These are phyloP conservation scores for Dendrolimus houi DNA, from an alignment of 2,888 invertebrate species.

Conservation along the genomic window DNA sequence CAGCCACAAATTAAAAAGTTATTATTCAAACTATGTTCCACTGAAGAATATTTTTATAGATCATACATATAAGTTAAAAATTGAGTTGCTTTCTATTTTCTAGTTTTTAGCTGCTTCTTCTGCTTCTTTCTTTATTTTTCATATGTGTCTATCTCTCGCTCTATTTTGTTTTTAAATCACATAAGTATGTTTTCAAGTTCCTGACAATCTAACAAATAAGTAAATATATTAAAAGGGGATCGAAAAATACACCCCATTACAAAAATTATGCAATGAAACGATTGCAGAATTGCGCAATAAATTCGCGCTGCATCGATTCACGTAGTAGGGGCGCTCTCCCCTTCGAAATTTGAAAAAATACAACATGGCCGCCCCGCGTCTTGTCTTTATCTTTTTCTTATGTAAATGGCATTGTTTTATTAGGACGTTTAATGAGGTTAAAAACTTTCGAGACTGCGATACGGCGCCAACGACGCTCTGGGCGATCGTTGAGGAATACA, in stretches of 20 bases:
- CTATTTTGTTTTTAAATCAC: too few relatives aligned
- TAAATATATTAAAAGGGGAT: slow-evolving; percentile 13
- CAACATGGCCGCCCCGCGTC: slow-evolving; percentile 64
- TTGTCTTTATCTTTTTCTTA: slow-evolving; percentile 75
- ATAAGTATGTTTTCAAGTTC: not conserved
- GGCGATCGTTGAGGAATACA: slow-evolving; percentile 36
- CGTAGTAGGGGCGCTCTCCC: slow-evolving; percentile 46
- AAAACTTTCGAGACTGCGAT: slow-evolving; percentile 56
- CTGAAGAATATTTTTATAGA: too few relatives aligned
- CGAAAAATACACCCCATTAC: slow-evolving; percentile 25
- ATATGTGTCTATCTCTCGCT: too few relatives aligned
- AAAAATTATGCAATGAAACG: slow-evolving; percentile 62
- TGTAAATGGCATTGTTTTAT: slow-evolving; percentile 61
- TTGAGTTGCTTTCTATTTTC: too few relatives aligned
- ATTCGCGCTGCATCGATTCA: slow-evolving; percentile 51
- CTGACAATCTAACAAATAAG: slow-evolving; percentile 9
- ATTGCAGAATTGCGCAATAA: slow-evolving; percentile 57
- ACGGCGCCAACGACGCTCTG: slow-evolving; percentile 32
- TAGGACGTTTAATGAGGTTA: slow-evolving; percentile 59
- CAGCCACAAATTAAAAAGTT: not conserved
- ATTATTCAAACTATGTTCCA: too few relatives aligned
- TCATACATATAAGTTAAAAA: too few relatives aligned
- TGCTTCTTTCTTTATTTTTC: too few relatives aligned
- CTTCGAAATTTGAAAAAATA: slow-evolving; percentile 57
- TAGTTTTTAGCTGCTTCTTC: too few relatives aligned